A percentile compares a stretch with the other conserved stretches of the same genome.
These are phyloP conservation scores for Monopis laevigella DNA, from an alignment of 2,888 invertebrate species.

Conservation along the genomic window DNA sequence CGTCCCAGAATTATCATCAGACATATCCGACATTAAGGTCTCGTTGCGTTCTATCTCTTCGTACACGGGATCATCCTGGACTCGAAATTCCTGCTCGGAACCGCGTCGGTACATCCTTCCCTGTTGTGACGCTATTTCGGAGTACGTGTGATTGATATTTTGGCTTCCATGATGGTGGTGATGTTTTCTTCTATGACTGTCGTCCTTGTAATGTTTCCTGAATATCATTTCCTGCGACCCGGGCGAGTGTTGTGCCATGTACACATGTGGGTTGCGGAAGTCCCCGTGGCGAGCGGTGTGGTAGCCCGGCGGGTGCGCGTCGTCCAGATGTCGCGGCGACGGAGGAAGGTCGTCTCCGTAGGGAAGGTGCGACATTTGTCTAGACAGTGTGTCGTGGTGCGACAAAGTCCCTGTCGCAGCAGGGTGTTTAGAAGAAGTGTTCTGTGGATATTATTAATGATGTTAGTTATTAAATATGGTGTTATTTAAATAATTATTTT, in stretches of 20 bases:
- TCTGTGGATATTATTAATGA: no score
- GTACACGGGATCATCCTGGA: slow-evolving; percentile 81
- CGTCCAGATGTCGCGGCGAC: slow-evolving; percentile 53
- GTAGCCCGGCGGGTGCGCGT: slow-evolving; percentile 50
- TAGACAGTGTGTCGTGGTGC: slow-evolving; percentile 69
- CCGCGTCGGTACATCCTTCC: slow-evolving; percentile 60
- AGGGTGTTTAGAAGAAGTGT: slow-evolving; percentile 87
- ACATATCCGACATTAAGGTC: slow-evolving; percentile 79
- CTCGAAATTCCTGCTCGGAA: slow-evolving; percentile 64
- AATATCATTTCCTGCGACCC: slow-evolving; percentile 57
- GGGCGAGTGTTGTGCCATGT: slow-evolving; percentile 57
- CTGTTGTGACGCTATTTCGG: slow-evolving; percentile 71
- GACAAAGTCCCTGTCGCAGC: slow-evolving; percentile 73
- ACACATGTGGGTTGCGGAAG: slow-evolving; percentile 57
- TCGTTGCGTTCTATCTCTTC: slow-evolving; percentile 82
- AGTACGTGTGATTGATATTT: slow-evolving; percentile 78
- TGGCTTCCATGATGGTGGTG: slow-evolving; percentile 65
- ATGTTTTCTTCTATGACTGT: slow-evolving; percentile 45
- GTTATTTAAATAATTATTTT: neutral
- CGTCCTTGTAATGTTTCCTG: slow-evolving; percentile 58
- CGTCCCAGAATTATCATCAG: slow-evolving; percentile 72
- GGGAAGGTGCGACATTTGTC: slow-evolving; percentile 56
- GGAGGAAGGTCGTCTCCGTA: slow-evolving; percentile 60
- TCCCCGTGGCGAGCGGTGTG: slow-evolving; percentile 52
- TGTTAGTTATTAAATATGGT: no score